Conservation (phyloP, 2,797 vertebrate genomes). For the Pantherophis vulpinus region DNA sequence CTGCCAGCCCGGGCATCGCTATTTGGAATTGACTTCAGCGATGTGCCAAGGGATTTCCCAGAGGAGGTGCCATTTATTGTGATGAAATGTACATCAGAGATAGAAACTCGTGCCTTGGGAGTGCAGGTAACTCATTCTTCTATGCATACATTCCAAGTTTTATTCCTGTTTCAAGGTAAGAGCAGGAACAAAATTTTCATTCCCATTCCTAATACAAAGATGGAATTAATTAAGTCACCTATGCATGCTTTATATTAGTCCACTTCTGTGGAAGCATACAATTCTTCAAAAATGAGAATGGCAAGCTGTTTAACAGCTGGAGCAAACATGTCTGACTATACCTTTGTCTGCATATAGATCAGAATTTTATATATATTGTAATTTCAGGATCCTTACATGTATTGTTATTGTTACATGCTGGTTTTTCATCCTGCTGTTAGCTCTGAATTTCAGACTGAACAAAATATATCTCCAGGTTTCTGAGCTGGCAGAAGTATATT, state of each 20-base stretch:
- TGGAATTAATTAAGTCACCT: background rate
- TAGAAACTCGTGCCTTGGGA: constrained; percentile 83
- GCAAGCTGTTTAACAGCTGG: background rate
- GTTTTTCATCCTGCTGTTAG: background rate
- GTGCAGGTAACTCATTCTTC: constrained; percentile 77
- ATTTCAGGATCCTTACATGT: background rate
- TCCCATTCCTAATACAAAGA: background rate
- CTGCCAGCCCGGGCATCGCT: constrained; percentile 70
- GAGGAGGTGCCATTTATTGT: constrained; percentile 87
- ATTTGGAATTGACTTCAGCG: constrained; percentile 82
- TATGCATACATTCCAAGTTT: too few relatives aligned
- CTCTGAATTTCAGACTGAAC: background rate
- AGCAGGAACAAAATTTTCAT: background rate
- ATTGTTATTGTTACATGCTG: background rate
- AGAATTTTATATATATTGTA: background rate
- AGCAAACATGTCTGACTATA: background rate
- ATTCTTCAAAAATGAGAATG: background rate
- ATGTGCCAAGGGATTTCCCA: constrained; percentile 73
- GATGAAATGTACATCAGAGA: constrained; percentile 82
- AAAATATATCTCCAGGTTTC: background rate
- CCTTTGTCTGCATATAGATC: background rate
- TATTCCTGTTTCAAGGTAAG: background rate
- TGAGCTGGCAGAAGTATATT: background rate
- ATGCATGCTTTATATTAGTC: background rate
- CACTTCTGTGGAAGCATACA: background rate